Evolutionary conservation across 2,797 vertebrate genomes (phyloP).

Genomic region (Falco columbarius): DNA sequence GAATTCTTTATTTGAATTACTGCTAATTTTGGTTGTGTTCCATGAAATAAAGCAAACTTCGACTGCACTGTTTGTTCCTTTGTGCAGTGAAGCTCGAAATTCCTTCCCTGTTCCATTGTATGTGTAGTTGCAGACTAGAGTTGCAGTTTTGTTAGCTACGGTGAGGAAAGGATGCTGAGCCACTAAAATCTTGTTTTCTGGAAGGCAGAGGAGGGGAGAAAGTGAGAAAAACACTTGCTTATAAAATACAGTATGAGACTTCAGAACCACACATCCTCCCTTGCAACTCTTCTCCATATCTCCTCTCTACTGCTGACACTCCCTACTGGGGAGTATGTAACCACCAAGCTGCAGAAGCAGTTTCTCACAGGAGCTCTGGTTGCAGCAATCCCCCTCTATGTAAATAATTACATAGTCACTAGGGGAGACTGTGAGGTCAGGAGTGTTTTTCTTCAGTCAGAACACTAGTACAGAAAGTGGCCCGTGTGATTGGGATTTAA

Average conservation of each 20-base stretch:
- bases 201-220: not conserved
- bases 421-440: not conserved
- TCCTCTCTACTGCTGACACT: not conserved
- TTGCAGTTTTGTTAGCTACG: slow-evolving; percentile 52
- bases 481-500: not conserved
- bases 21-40: slow-evolving; percentile 47
- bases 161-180: slow-evolving; percentile 67
- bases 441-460: not conserved
- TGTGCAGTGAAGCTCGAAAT: slow-evolving; percentile 73
- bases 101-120: slow-evolving; percentile 70
- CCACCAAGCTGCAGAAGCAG: not conserved
- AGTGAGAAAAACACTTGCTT: slow-evolving; percentile 47
- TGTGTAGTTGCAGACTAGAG: slow-evolving; percentile 73
- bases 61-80: slow-evolving; percentile 71
- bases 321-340: not conserved
- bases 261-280: slow-evolving; percentile 14
- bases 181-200: slow-evolving; percentile 78
- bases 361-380: slow-evolving; percentile 1
- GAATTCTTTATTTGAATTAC: slow-evolving; percentile 48
- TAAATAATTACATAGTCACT: not conserved
- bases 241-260: slow-evolving; percentile 14
- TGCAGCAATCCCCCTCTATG: not conserved
- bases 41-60: slow-evolving; percentile 72
- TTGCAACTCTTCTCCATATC: not conserved
- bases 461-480: not conserved